A percentile compares a stretch with the other conserved stretches of the same genome.
Evolutionary conservation across 2,888 invertebrate species (phyloP).

Genomic region (Xestoiulus laeticollis): DNA sequence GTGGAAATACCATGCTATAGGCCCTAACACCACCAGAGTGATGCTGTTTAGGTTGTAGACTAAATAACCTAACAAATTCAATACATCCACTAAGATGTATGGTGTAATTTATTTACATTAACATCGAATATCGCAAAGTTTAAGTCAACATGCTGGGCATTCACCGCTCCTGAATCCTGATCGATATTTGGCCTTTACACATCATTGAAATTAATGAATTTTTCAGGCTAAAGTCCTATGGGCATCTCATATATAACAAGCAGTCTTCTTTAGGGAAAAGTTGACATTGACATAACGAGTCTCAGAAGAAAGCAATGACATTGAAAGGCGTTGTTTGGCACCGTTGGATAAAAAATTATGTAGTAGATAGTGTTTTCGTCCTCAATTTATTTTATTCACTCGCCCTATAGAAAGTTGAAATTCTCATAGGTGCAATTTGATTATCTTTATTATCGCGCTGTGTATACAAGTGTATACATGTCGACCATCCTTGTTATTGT

Average conservation of each 20-base stretch:
- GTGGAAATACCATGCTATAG: too few relatives aligned
- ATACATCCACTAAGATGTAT: too few relatives aligned
- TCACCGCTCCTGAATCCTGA: too few relatives aligned
- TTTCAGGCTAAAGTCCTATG: neutral
- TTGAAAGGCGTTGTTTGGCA: slow-evolving; percentile 34
- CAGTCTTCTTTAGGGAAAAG: neutral
- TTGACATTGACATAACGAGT: neutral
- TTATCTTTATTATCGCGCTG: neutral
- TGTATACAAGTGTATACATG: neutral
- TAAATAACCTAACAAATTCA: too few relatives aligned
- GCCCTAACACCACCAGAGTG: too few relatives aligned
- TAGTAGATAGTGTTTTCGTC: neutral
- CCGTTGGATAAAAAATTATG: neutral
- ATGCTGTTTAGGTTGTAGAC: too few relatives aligned
- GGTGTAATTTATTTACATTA: too few relatives aligned
- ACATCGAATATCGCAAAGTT: too few relatives aligned
- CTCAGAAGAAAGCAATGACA: slow-evolving; percentile 24
- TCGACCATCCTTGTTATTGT: neutral
- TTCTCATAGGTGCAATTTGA: neutral
- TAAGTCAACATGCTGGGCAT: too few relatives aligned
- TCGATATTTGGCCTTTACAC: too few relatives aligned
- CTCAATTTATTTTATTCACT: neutral
- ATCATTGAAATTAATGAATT: neutral
- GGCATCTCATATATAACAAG: neutral
- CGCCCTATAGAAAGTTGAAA: neutral